phyloP scores from a whole-genome alignment of 2,113 vertebrate species.

The Otus sunia region DNA sequence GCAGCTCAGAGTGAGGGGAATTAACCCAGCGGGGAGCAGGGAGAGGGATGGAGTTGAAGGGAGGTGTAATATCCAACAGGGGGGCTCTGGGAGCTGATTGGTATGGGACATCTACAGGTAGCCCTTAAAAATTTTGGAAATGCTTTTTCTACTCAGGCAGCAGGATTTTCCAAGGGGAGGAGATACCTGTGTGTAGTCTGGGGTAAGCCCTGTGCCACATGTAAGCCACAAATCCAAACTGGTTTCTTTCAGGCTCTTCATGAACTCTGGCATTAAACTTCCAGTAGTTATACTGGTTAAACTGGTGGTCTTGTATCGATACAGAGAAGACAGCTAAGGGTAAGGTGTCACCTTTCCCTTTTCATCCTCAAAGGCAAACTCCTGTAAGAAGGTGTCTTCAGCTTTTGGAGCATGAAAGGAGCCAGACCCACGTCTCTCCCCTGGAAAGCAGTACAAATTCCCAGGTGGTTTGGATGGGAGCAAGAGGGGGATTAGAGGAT shows the following conservation, averaged over 20 bases:
- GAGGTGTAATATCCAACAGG: not conserved
- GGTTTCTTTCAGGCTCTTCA: not conserved
- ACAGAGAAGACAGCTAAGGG: not conserved
- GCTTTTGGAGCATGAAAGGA: not conserved
- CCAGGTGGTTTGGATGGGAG: not conserved
- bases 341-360: not conserved
- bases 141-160: not conserved
- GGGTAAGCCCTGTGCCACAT: not conserved
- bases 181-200: not conserved
- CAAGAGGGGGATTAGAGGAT: not conserved
- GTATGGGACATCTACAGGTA: not conserved
- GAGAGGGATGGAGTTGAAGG: not conserved
- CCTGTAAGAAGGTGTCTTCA: not conserved
- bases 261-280: not conserved
- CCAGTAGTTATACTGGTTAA: not conserved
- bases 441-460: not conserved
- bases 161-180: not conserved
- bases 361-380: not conserved
- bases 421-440: accelerated
- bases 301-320: not conserved
- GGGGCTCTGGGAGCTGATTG: not conserved
- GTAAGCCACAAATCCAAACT: not conserved
- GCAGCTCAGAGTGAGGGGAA: not conserved
- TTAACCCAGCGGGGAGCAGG: slow-evolving; percentile 1
- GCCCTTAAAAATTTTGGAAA: not conserved